These are phyloP conservation scores for Lathamus discolor DNA, from an alignment of 2,113 vertebrate species.

Conservation along the genomic window DNA sequence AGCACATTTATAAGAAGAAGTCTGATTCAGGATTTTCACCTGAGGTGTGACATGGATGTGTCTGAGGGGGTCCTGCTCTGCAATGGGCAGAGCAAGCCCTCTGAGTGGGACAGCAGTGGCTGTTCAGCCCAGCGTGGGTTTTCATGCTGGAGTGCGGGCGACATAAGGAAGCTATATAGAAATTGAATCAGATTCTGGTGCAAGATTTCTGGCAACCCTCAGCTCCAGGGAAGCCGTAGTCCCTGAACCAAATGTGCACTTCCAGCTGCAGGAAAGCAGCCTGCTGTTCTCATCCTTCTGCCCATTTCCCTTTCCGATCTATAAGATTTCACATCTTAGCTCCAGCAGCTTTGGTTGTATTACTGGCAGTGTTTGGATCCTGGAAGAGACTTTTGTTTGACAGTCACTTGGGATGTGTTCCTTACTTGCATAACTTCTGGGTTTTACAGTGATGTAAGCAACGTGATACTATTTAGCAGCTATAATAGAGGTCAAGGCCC, in stretches of 20 bases:
- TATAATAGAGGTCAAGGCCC: constrained; percentile 9
- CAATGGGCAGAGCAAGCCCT: background rate
- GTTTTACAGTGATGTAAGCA: constrained; percentile 16
- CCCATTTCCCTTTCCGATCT: background rate
- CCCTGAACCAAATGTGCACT: background rate
- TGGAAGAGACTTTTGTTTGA: background rate
- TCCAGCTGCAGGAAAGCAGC: background rate
- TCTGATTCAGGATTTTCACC: background rate
- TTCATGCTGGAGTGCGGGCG: background rate
- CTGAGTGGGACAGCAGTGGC: rapidly evolving
- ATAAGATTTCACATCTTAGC: background rate
- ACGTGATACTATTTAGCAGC: constrained; percentile 1
- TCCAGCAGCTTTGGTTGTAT: background rate
- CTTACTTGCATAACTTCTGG: background rate
- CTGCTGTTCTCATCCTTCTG: background rate
- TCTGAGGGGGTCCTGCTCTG: background rate
- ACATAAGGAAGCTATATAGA: background rate
- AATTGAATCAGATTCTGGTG: background rate
- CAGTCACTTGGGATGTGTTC: background rate
- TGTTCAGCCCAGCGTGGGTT: background rate
- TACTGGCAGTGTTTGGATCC: background rate
- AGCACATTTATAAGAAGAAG: background rate
- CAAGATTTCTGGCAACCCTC: background rate
- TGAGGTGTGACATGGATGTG: background rate
- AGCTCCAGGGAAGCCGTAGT: background rate